Conservation (phyloP, 92 coral and sea anemone species). For the Montipora capitata region DNA sequence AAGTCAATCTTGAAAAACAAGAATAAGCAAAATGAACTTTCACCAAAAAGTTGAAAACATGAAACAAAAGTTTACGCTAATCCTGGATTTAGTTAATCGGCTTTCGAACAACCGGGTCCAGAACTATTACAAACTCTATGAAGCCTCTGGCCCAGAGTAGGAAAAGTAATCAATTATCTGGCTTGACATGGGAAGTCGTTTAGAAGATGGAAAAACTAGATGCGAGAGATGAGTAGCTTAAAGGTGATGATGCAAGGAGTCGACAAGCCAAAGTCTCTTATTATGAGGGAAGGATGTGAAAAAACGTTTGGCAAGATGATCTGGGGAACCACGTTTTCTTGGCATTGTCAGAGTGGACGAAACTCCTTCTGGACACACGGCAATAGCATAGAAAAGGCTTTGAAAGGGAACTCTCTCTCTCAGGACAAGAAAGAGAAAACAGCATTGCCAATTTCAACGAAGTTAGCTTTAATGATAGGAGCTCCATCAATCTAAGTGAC, state of each 20-base stretch:
- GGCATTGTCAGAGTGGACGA: slow-evolving; percentile 52
- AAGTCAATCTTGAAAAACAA: too few species aligned
- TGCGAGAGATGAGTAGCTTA: background rate
- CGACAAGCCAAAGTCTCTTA: slow-evolving; percentile 4
- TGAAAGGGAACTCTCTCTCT: too few species aligned
- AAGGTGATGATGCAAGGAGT: slow-evolving; percentile 20
- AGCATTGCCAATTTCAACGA: too few species aligned
- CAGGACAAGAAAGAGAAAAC: too few species aligned
- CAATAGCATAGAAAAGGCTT: background rate
- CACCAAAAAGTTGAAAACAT: too few species aligned
- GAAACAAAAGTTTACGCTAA: too few species aligned
- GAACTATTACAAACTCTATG: too few species aligned
- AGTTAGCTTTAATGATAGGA: too few species aligned
- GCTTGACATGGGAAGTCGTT: slow-evolving; percentile 33
- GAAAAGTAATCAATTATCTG: slow-evolving; percentile 43
- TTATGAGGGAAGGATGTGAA: slow-evolving; percentile 27
- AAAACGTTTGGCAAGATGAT: slow-evolving; percentile 11
- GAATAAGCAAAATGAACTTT: too few species aligned
- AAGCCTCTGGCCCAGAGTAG: slow-evolving; percentile 2
- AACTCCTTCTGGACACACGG: slow-evolving; percentile 58
- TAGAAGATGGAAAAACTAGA: slow-evolving; percentile 29
- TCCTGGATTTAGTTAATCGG: too few species aligned
- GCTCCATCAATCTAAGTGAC: too few species aligned
- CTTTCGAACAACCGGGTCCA: too few species aligned
- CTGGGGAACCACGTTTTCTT: slow-evolving; percentile 55